Conservation (phyloP, 2,797 vertebrate genomes). For the Notolabrus celidotus region DNA sequence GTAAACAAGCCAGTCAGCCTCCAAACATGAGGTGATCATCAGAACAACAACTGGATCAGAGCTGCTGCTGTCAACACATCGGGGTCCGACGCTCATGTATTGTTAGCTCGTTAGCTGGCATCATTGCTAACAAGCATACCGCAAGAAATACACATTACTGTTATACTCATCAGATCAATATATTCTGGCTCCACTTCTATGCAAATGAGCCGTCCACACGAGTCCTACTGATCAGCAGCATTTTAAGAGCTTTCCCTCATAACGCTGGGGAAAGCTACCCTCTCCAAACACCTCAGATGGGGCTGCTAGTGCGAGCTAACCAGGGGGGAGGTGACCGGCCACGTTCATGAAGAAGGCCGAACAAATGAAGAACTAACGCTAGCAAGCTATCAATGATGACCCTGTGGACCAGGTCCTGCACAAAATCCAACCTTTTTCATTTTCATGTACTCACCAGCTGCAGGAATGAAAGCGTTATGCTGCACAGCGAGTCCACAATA, state of each 20-base stretch:
- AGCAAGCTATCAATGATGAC: slow-evolving; percentile 21
- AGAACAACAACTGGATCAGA: background rate
- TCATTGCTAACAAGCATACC: background rate
- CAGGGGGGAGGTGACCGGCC: slow-evolving; percentile 38
- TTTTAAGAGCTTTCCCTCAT: background rate
- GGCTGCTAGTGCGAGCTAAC: slow-evolving; percentile 20
- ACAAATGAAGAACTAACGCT: slow-evolving; percentile 6
- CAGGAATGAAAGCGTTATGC: background rate
- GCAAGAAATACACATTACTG: background rate
- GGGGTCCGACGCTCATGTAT: background rate
- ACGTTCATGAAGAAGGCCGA: slow-evolving; percentile 51
- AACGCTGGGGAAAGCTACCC: background rate
- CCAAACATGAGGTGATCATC: background rate
- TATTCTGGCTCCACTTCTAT: background rate
- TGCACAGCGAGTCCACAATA: slow-evolving; percentile 12
- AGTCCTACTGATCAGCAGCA: no score
- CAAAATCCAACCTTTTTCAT: slow-evolving; percentile 4
- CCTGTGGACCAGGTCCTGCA: slow-evolving; percentile 20
- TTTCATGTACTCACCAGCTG: slow-evolving; percentile 39
- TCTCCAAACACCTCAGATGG: background rate
- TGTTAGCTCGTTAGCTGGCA: background rate
- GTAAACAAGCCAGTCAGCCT: no score
- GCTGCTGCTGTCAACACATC: background rate
- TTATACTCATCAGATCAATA: background rate
- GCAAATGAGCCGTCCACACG: background rate